A percentile compares a stretch with the other conserved stretches of the same genome.
Conservation (phyloP, 2,113 vertebrate genomes). For the Cavia porcellus region DNA sequence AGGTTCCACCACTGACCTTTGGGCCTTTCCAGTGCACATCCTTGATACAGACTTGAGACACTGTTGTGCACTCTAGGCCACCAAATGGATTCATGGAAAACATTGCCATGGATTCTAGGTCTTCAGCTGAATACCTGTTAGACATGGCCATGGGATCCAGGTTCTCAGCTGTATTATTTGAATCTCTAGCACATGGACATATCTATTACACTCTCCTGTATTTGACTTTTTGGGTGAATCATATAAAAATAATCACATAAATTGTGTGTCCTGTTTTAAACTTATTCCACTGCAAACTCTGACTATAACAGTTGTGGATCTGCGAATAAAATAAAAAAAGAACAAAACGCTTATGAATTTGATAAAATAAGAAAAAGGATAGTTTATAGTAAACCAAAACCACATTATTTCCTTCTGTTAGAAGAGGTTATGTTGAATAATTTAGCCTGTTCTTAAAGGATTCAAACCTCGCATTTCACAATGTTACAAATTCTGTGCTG, state of each 20-base stretch:
- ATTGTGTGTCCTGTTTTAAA: neutral
- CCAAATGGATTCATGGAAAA: neutral
- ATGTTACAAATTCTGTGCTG: neutral
- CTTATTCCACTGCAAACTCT: neutral
- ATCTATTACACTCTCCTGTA: neutral
- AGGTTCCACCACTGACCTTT: neutral
- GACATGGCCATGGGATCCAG: neutral
- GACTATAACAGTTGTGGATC: neutral
- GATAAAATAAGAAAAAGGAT: neutral
- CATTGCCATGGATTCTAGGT: neutral
- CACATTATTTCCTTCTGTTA: neutral
- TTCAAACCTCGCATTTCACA: neutral
- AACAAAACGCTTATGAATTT: neutral
- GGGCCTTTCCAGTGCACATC: neutral
- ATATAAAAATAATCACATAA: neutral
- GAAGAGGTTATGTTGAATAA: neutral
- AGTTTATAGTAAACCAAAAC: neutral
- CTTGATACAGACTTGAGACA: neutral
- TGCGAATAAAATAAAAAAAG: neutral
- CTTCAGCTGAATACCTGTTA: too few relatives aligned
- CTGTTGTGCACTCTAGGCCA: too few relatives aligned
- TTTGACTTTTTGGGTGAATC: neutral
- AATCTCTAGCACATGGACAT: neutral
- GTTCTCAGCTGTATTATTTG: neutral
- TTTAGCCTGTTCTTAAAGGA: neutral